Evolutionary conservation across 2,113 vertebrate species (phyloP), one percentile per base, ranked within the genome.

Genomic region (Charina bottae): DNA sequence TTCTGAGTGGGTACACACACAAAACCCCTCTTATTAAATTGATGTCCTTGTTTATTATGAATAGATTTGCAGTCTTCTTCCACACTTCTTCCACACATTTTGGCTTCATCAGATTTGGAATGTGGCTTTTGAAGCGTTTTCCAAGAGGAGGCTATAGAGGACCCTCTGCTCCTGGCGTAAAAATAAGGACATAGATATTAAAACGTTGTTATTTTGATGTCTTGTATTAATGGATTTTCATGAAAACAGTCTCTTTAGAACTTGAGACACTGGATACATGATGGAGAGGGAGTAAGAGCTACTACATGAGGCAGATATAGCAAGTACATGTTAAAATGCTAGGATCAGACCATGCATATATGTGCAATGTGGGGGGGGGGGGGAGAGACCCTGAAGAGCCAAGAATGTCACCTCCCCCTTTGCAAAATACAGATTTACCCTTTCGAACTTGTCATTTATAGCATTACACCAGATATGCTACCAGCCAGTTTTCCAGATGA

Each of bases 371-470:
- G 33, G n/a, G 37, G 33, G 6, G 37, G 33, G n/a, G 37, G 33
- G 6, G 68, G 33, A 15, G 37, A 78, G 17, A 78, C 1, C 33
- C 68, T 37, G 21, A 33, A 78, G 72, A 78, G 17, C 33, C 72
- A 78, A 78, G 72, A 78, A 37, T 42, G 33, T 21, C 72, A 37
- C 8, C 28, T 28, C 87, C 60, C 59, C 1, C 11, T 28, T 24
- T 42, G 4, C 8, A 90, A 89, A 78, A 26, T 58, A n/a, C 42
- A 53, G 2, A 19, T 53, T 87, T 60, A 33, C 54, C 58, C 37
- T 21, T 33, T 23, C 87, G 92, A 86, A 85, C 87, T 26, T 90
- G 24, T 72, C 42, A 15, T 87, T 90, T 84, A 89, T 89, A 85
- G 83, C 2, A 21, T 37, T 87, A 21, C 59, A 42, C 37, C 84